These are phyloP conservation scores for Nycteola revayana DNA, from an alignment of 2,888 invertebrate species.

Conservation along the genomic window DNA sequence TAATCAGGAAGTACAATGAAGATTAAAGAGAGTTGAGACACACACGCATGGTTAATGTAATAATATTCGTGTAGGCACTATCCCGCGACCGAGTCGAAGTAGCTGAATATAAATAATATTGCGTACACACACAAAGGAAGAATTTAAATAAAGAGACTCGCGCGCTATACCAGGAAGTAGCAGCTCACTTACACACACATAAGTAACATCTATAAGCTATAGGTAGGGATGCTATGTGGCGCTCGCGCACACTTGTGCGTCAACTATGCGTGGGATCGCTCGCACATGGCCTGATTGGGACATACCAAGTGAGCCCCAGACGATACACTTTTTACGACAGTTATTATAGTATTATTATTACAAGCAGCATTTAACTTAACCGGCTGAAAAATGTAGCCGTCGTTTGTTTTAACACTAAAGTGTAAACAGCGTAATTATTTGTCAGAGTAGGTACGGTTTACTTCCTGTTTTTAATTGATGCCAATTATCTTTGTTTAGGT, in stretches of 20 bases:
- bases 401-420: conserved; percentile 14
- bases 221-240: conserved; percentile 63
- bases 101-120: conserved; percentile 75
- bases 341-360: conserved; percentile 43
- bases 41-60: conserved; percentile 68
- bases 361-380: conserved; percentile 52
- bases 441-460: conserved; percentile 18
- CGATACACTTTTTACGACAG: conserved; percentile 73
- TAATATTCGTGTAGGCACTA: conserved; percentile 66
- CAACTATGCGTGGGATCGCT: conserved; percentile 78
- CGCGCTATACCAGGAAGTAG: conserved; percentile 79
- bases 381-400: conserved; percentile 20
- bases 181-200: conserved; percentile 70
- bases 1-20: conserved; percentile 81
- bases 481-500: conserved; percentile 23
- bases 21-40: conserved; percentile 76
- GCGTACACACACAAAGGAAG: conserved; percentile 72
- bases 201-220: conserved; percentile 46
- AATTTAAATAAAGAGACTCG: conserved; percentile 79
- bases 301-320: conserved; percentile 76
- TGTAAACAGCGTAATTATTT: conserved; percentile 22
- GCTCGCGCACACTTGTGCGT: conserved; percentile 76
- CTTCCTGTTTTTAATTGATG: conserved; percentile 26
- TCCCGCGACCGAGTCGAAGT: conserved; percentile 56
- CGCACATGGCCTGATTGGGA: conserved; percentile 80